These are phyloP conservation scores for Drosophila willistoni DNA, from an alignment of 1,140 invertebrate genomes.

Conservation along the genomic window DNA sequence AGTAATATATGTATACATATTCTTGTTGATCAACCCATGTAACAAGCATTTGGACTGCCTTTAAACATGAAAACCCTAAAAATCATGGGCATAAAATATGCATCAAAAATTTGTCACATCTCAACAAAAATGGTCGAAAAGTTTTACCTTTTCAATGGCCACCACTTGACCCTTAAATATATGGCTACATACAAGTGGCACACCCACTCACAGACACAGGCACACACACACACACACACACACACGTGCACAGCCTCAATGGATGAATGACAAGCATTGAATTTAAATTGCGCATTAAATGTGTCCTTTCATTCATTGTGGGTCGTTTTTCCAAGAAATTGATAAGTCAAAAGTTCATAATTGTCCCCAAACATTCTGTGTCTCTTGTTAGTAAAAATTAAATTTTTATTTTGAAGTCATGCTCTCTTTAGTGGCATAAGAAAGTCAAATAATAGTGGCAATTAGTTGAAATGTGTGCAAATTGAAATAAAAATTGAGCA, in stretches of 20 bases:
- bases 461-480: conserved; percentile 48
- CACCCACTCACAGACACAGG: neutral
- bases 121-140: conserved; percentile 59
- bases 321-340: conserved; percentile 62
- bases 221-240: conserved; percentile 18
- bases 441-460: neutral
- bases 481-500: conserved; percentile 63
- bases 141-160: conserved; percentile 74
- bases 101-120: conserved; percentile 78
- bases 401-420: neutral
- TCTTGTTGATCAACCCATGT: conserved; percentile 31
- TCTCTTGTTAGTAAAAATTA: neutral
- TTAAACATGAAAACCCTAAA: conserved; percentile 23
- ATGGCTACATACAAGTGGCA: neutral
- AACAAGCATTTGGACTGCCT: conserved; percentile 13
- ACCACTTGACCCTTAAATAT: conserved; percentile 73
- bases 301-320: conserved; percentile 43
- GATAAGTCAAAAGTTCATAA: conserved; percentile 79
- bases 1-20: conserved; percentile 29
- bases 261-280: conserved; percentile 59
- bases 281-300: conserved; percentile 80
- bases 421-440: neutral
- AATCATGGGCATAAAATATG: conserved; percentile 66
- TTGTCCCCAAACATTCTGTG: conserved; percentile 48
- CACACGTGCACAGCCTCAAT: neutral